Conservation (phyloP, 2,888 invertebrate genomes). For the Ectemnius lituratus region DNA sequence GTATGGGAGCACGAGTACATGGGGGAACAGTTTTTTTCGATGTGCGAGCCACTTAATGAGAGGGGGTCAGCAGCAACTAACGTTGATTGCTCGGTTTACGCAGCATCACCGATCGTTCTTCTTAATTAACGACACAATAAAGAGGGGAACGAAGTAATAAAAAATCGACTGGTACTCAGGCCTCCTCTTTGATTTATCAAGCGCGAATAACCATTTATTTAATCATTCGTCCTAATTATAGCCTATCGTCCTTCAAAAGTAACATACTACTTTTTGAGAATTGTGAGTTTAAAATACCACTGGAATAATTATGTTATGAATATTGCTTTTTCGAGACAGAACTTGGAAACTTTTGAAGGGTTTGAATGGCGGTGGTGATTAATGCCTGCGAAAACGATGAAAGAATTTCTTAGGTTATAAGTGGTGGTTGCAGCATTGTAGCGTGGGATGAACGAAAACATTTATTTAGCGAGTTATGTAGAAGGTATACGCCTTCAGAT, state of each 20-base stretch:
- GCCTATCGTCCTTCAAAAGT: no score
- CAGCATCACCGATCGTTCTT: constrained; percentile 46
- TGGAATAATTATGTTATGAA: no score
- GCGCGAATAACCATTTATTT: background rate
- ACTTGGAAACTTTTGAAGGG: no score
- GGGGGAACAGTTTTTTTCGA: constrained; percentile 27
- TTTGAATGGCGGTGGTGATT: no score
- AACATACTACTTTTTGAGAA: no score
- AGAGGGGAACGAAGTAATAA: constrained; percentile 28
- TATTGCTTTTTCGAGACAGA: no score
- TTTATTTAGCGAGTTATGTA: constrained; percentile 30
- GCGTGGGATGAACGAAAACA: constrained; percentile 18
- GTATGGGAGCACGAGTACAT: constrained; percentile 20
- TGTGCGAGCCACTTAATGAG: constrained; percentile 41
- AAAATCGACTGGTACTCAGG: constrained; percentile 43
- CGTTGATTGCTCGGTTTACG: constrained; percentile 54
- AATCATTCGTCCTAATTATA: background rate
- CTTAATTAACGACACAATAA: constrained; percentile 56
- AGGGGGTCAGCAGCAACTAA: constrained; percentile 25
- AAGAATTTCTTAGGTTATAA: no score
- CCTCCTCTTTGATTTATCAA: constrained; percentile 14
- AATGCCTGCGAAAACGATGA: no score
- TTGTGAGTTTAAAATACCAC: no score
- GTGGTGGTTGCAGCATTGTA: no score
- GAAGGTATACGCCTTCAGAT: constrained; percentile 38